These are phyloP conservation scores for Alaudala cheleensis DNA, from an alignment of 2,113 vertebrate genomes.

Conservation along the genomic window DNA sequence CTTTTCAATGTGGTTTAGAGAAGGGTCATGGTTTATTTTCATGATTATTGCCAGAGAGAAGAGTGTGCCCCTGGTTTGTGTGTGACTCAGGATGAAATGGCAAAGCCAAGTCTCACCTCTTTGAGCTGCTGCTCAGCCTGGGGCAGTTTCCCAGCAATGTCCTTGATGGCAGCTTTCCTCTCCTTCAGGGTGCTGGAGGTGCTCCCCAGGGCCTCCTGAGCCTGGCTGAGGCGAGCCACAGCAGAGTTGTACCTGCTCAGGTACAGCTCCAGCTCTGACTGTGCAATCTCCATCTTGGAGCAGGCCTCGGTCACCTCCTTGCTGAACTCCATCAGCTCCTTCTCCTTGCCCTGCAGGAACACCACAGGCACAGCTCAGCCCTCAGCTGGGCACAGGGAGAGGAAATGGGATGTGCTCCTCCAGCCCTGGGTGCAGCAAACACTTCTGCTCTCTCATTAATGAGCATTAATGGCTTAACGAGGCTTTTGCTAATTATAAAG, in stretches of 20 bases:
- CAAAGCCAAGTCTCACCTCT: constrained; percentile 74
- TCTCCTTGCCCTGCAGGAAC: constrained; percentile 82
- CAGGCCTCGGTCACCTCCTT: constrained; percentile 88
- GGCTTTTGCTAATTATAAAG: not conserved
- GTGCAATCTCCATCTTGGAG: constrained; percentile 88
- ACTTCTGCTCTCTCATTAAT: too few species aligned
- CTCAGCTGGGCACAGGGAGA: not conserved
- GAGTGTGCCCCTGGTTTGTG: not conserved
- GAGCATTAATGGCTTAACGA: not conserved
- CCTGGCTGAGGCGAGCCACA: constrained; percentile 80
- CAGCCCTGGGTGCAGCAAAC: not conserved
- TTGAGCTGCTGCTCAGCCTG: constrained; percentile 78
- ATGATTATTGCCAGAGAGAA: not conserved
- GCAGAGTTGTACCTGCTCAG: constrained; percentile 88
- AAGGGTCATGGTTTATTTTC: not conserved
- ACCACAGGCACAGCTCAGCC: not conserved
- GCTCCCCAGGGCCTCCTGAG: constrained; percentile 79
- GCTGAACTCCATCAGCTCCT: constrained; percentile 90
- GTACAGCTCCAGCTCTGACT: constrained; percentile 92
- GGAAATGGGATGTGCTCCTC: not conserved
- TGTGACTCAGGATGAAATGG: not conserved
- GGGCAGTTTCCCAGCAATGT: constrained; percentile 81
- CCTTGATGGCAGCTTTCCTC: constrained; percentile 82
- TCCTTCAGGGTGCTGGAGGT: constrained; percentile 82
- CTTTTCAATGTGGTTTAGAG: not conserved